Evolutionary conservation across 2,797 vertebrate genomes (phyloP), one percentile per base, ranked within the genome.

Genomic region (Sebastes wilsoni): DNA sequence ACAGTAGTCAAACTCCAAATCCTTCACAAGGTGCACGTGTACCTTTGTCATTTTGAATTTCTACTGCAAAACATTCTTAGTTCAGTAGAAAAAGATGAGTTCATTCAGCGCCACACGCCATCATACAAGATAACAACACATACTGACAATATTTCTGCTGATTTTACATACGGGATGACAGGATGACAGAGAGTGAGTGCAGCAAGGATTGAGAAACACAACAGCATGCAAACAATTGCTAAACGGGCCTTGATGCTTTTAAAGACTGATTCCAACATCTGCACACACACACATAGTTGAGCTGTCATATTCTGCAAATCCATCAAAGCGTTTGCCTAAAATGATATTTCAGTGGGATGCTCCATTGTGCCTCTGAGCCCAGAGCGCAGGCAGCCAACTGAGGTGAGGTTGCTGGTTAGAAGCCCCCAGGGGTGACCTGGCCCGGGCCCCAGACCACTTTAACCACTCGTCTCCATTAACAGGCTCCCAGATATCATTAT

Each of bases 381-480:
- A 79, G 34, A 81, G 83, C 65, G 16, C 62, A 77, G 58, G 77
- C 68, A 71, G 68, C 74, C 83, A 82, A 46, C 78, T 78, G 86
- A 87, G 87, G 78, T 81, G 79, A 80, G 84, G 92, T 89, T 93
- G 90, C 73, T 82, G 88, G 92, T 91, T 86, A 87, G 86, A 94
- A 92, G 84, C 87, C 91, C 90, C 86, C 81, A 84, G 79, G 90
- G 91, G 88, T 93, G 92, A 94, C 91, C 93, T 88, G 90, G 80
- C 80, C 82, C 76, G 80, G 87, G 84, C 84, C 84, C 88, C 92
- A 91, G 90, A 92, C 90, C 91, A 94, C 92, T 93, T 93, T 91
- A 93, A 94, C 91, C 91, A 92, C 92, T 93, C 86, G 88, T 93
- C 92, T 94, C 93, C 91, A 94, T 95, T 94, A 94, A 92, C 88